Base-by-base conservation (phyloP, 2,797 vertebrate genomes). In the Hypotaenidia philippensis region DNA sequence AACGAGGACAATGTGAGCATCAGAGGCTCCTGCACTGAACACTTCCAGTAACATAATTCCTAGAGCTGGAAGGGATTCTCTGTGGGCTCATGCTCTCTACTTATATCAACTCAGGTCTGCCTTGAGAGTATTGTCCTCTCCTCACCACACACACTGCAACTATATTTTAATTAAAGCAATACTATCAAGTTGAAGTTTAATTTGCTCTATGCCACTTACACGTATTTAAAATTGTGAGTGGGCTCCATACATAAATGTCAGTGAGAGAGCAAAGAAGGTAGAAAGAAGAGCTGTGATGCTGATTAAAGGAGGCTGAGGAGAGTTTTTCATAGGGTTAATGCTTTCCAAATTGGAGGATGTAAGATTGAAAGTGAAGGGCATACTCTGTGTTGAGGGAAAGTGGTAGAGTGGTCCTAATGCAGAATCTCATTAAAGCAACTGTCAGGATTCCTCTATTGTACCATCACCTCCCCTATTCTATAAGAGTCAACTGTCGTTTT, bases 341-440 rank as follows among this genome's bases (percentile, higher is more conserved):
- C 97, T 98, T 98, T 98, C 95, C 97, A 98, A 98, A 99, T 98
- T 98, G 98, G 97, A 96, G 97, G 96, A 95, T 98, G 96, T 96
- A 94, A 98, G 98, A 99, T 98, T 98, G 97, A 98, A 98, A 98
- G 98, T 98, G 98, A 99, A 99, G 98, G 98, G 97, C 98, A 96
- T 97, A 96, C 96, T 99, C 97, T 97, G 98, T 97, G 96, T 98
- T 96, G 97, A 97, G 97, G 88, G 96, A 97, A 97, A 98, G 98
- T 98, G 98, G 98, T 98, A 97, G 98, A 98, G 97, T 97, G 98
- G 98, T 98, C 98, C 98, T 98, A 98, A 99, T 99, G 97, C 98
- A 97, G 98, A 99, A 99, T 99, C 98, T 99, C 98, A 99, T 99
- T 99, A 99, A 99, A 98, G 98, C 97, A 98, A 98, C 99, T 99